These are phyloP conservation scores for Amblyraja radiata DNA, from an alignment of 2,797 vertebrate genomes.

Conservation along the genomic window DNA sequence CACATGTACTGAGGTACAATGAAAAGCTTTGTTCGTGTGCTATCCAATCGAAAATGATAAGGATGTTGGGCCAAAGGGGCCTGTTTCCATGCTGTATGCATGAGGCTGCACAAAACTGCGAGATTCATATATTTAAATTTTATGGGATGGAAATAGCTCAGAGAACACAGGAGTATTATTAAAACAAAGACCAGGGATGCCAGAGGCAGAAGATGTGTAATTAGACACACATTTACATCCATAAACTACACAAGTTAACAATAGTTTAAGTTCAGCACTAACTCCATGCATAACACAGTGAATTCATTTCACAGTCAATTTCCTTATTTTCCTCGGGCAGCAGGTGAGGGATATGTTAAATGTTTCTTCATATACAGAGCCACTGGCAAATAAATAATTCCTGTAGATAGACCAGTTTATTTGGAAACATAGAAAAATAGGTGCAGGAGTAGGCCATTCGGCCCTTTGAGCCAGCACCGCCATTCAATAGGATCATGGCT, in stretches of 20 bases:
- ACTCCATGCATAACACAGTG: neutral
- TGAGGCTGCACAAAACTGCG: too few relatives aligned
- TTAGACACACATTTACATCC: neutral
- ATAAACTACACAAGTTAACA: neutral
- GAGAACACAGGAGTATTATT: neutral
- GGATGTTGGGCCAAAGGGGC: too few relatives aligned
- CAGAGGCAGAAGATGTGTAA: neutral
- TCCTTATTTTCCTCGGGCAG: neutral
- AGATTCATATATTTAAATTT: neutral
- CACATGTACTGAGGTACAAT: too few relatives aligned
- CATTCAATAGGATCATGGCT: too few relatives aligned
- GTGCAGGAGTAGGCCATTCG: too few relatives aligned
- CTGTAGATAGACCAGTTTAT: neutral
- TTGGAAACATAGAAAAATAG: too few relatives aligned
- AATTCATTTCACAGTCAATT: neutral
- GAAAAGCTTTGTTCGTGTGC: too few relatives aligned
- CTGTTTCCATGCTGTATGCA: too few relatives aligned
- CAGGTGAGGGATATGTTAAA: neutral
- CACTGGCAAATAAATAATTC: neutral
- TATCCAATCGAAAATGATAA: too few relatives aligned
- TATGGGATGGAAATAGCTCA: neutral
- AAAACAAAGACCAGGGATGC: neutral
- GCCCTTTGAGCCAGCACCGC: too few relatives aligned
- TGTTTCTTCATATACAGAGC: neutral
- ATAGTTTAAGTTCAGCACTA: neutral